Evolutionary conservation across 2,113 vertebrate species (phyloP).

Genomic region (Antechinus flavipes): DNA sequence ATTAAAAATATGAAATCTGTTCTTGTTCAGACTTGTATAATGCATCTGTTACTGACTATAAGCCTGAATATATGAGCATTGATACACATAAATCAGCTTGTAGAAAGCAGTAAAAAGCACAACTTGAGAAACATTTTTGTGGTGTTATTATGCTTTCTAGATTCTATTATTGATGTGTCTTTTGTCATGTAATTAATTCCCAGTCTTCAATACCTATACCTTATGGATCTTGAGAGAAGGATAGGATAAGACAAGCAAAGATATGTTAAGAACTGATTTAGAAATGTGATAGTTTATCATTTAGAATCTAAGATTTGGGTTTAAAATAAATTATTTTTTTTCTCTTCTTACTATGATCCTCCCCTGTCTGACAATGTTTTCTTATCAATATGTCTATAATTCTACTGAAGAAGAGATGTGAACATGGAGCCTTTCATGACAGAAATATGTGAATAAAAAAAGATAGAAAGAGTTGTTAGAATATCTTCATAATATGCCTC

Average conservation of each 20-base stretch:
- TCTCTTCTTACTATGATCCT: neutral
- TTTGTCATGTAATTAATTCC: no score
- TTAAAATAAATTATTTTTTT: neutral
- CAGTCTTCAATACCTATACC: no score
- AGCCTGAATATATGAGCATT: no score
- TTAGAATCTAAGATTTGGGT: neutral
- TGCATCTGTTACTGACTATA: no score
- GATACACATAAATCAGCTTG: no score
- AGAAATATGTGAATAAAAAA: neutral
- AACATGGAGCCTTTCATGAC: neutral
- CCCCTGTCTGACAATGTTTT: neutral
- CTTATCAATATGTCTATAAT: neutral
- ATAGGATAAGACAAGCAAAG: neutral
- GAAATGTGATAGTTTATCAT: neutral
- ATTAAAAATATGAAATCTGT: no score
- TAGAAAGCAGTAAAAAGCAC: no score
- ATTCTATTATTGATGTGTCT: no score
- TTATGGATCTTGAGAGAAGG: neutral
- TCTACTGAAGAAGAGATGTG: neutral
- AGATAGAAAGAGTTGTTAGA: neutral
- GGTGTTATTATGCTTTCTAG: no score
- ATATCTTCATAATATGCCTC: neutral
- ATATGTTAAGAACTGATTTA: neutral
- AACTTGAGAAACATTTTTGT: no score
- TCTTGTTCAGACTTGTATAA: no score